These are phyloP conservation scores for Zaprionus lachaisei DNA, from an alignment of 1,140 invertebrate species.

Conservation along the genomic window DNA sequence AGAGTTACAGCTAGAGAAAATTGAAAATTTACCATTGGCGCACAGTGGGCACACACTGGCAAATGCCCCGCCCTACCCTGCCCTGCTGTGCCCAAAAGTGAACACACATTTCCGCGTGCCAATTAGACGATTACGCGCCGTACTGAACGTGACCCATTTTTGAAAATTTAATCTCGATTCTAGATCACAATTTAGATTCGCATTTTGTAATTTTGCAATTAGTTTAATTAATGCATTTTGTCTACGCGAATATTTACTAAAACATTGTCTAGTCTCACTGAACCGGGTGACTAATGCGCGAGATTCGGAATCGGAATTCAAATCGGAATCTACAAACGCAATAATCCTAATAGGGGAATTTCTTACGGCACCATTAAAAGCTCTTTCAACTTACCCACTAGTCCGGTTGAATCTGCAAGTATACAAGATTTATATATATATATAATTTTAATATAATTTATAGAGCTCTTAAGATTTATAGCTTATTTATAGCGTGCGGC, in stretches of 20 bases:
- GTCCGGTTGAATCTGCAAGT: conserved; percentile 36
- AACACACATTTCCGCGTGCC: conserved; percentile 74
- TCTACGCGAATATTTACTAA: conserved; percentile 42
- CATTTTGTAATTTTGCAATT: conserved; percentile 55
- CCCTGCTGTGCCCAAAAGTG: not conserved
- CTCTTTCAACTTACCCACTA: conserved; percentile 32
- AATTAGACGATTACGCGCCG: conserved; percentile 70
- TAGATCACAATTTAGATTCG: conserved; percentile 71
- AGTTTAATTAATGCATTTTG: conserved; percentile 75
- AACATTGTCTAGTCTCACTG: conserved; percentile 1
- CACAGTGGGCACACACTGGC: conserved; percentile 35
- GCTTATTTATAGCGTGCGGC: not conserved
- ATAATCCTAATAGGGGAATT: conserved; percentile 11
- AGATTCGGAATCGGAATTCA: not conserved
- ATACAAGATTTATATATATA: not conserved
- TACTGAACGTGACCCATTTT: conserved; percentile 67
- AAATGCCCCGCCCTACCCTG: conserved; percentile 29
- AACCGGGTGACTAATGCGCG: conserved; percentile 31
- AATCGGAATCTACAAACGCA: not conserved
- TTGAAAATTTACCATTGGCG: conserved; percentile 69
- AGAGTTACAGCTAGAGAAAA: conserved; percentile 42
- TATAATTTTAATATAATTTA: not conserved
- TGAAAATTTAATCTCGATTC: conserved; percentile 66
- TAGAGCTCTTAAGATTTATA: not conserved
- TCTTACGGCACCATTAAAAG: not conserved